Conservation (phyloP, 2,888 invertebrate genomes). For the Drosophila diplacantha region DNA sequence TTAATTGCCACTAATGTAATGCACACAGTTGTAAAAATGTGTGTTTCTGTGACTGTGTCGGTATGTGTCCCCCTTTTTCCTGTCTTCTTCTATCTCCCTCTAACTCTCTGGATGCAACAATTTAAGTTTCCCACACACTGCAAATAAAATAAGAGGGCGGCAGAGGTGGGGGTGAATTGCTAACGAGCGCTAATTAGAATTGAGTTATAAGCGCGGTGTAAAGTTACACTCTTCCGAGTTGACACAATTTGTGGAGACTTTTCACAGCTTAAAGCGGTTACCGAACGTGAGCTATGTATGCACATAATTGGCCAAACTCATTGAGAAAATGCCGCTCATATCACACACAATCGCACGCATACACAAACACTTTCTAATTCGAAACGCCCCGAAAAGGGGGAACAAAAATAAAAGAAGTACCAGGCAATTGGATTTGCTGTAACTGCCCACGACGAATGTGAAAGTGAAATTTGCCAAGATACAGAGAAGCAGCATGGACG, state of each 20-base stretch:
- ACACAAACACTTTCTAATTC: conserved; percentile 57
- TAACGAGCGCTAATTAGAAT: conserved; percentile 52
- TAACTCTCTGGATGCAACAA: conserved; percentile 51
- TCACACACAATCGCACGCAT: conserved; percentile 6
- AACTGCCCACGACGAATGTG: conserved; percentile 59
- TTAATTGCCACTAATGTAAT: conserved; percentile 2
- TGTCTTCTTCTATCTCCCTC: conserved; percentile 3
- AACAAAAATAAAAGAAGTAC: conserved; percentile 46
- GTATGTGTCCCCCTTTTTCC: conserved; percentile 46
- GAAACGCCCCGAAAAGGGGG: conserved; percentile 34
- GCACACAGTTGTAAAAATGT: conserved; percentile 7
- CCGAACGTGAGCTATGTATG: conserved; percentile 20
- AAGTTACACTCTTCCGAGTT: conserved; percentile 12
- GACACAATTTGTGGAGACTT: conserved; percentile 24
- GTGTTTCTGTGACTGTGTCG: conserved; percentile 20
- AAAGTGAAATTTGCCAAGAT: conserved; percentile 59
- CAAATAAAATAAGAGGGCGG: conserved; percentile 19
- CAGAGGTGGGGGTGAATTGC: conserved; percentile 2
- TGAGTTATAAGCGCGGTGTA: conserved; percentile 20
- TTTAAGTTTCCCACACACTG: conserved; percentile 64
- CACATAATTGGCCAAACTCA: conserved; percentile 27
- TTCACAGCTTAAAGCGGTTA: conserved; percentile 24
- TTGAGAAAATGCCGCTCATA: conserved; percentile 32
- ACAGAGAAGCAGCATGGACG: conserved; percentile 29
- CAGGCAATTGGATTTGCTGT: conserved; percentile 50